These are phyloP conservation scores for Zoanthus solanderi DNA, from an alignment of 92 coral and sea anemone genomes.

Conservation along the genomic window DNA sequence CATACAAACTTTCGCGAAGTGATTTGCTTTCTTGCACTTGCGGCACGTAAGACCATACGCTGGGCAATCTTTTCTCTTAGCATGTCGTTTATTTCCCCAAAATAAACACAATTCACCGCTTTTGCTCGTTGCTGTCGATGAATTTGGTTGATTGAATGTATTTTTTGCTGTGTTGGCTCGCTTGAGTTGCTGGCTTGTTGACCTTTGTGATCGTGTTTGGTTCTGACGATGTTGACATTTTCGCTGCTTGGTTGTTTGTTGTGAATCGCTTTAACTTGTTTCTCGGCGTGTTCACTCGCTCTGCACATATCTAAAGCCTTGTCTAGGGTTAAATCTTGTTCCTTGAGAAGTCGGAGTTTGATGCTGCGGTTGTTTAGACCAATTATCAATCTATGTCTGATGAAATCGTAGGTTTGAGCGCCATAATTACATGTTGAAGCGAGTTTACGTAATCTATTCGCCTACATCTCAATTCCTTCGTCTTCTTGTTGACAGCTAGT, in stretches of 20 bases:
- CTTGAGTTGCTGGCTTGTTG: slow-evolving; percentile 48
- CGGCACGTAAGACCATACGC: slow-evolving; percentile 63
- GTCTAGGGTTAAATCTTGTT: slow-evolving; percentile 54
- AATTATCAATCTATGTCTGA: slow-evolving; percentile 60
- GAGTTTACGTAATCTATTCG: slow-evolving; percentile 57
- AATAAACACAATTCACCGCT: slow-evolving; percentile 36
- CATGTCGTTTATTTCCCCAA: slow-evolving; percentile 47
- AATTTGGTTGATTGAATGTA: slow-evolving; percentile 30
- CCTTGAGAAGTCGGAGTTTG: slow-evolving; percentile 61
- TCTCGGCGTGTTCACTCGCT: slow-evolving; percentile 64
- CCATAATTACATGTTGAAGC: slow-evolving; percentile 65
- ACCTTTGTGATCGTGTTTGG: slow-evolving; percentile 40
- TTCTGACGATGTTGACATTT: slow-evolving; percentile 42
- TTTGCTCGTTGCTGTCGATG: slow-evolving; percentile 32
- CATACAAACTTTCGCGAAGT: slow-evolving; percentile 63
- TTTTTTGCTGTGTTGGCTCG: slow-evolving; percentile 34
- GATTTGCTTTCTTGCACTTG: slow-evolving; percentile 64
- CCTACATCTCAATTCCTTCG: background rate
- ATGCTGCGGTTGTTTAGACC: slow-evolving; percentile 51
- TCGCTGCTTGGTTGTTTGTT: slow-evolving; percentile 26
- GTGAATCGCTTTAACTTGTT: slow-evolving; percentile 45
- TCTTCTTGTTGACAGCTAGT: too few relatives aligned
- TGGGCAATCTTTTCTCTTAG: slow-evolving; percentile 61
- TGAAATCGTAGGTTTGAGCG: slow-evolving; percentile 58
- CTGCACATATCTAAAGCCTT: slow-evolving; percentile 64